A percentile compares a stretch with the other conserved stretches of the same genome.
Conservation (phyloP, 1,140 invertebrate species). For the Yoshiicerus persimilis region DNA sequence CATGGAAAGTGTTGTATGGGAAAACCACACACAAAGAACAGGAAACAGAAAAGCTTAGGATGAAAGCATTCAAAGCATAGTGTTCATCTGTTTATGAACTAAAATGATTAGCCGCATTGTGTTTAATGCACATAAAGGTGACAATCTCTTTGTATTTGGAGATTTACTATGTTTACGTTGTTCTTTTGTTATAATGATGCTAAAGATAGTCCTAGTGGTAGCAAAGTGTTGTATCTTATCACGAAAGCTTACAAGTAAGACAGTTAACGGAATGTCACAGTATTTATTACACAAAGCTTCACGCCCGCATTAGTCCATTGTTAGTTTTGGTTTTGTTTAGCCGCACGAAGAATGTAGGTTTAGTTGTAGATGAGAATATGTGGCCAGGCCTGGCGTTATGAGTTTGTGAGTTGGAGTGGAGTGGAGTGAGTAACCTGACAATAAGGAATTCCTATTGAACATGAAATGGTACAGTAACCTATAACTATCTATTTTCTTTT, state of each 20-base stretch:
- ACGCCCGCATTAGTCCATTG: neutral
- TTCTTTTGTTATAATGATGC: neutral
- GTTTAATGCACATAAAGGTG: neutral
- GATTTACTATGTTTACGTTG: too few species aligned
- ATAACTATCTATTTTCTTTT: neutral
- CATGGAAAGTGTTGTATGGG: neutral
- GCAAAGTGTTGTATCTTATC: neutral
- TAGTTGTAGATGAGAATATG: neutral
- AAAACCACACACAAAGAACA: neutral
- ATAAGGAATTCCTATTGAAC: neutral
- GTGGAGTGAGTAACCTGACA: neutral
- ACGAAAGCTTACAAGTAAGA: neutral
- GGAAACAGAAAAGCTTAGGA: neutral
- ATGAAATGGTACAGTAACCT: neutral
- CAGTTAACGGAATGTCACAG: slow-evolving; percentile 10
- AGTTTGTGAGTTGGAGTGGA: neutral
- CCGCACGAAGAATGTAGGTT: neutral
- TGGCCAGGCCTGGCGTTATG: neutral
- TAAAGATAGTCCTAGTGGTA: neutral
- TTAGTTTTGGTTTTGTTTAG: neutral
- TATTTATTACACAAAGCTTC: neutral
- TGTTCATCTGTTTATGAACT: neutral
- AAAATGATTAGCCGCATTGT: neutral
- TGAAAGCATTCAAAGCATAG: neutral
- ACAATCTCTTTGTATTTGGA: neutral